A percentile compares a stretch with the other conserved stretches of the same genome.
These are phyloP conservation scores for Scaptodrosophila lebanonensis DNA, from an alignment of 1,140 invertebrate species.

Conservation along the genomic window DNA sequence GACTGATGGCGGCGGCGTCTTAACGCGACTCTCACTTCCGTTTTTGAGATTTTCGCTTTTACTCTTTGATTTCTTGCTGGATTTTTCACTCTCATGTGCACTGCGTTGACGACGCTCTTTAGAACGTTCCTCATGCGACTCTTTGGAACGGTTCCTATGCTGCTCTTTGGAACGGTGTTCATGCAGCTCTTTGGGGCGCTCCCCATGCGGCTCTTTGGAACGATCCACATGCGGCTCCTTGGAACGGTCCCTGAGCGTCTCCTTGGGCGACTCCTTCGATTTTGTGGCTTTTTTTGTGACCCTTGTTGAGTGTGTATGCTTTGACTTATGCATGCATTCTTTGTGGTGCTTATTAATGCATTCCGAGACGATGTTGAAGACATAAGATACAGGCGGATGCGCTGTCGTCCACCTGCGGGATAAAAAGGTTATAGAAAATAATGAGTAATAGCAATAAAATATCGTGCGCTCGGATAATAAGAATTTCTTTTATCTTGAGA, in stretches of 20 bases:
- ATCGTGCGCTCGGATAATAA: no score
- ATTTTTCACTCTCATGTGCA: no score
- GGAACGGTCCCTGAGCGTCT: background rate
- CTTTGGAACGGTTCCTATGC: background rate
- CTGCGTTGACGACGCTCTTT: no score
- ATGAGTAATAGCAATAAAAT: no score
- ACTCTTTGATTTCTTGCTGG: no score
- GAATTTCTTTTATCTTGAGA: no score
- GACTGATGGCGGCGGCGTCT: constrained; percentile 12
- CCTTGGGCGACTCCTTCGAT: no score
- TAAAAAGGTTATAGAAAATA: no score
- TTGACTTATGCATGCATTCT: constrained; percentile 20
- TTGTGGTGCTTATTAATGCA: constrained; percentile 42
- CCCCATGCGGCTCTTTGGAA: background rate
- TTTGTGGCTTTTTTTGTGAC: constrained; percentile 1
- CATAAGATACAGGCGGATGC: constrained; percentile 35
- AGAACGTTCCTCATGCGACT: constrained; percentile 16
- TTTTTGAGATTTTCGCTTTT: no score
- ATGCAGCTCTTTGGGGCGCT: background rate
- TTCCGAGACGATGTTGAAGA: constrained; percentile 36
- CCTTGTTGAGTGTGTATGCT: background rate
- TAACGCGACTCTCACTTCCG: constrained; percentile 2
- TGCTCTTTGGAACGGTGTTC: constrained; percentile 2
- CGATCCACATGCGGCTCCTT: constrained; percentile 4
- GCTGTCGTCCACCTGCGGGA: constrained; percentile 39